Base-by-base conservation (phyloP, 1,140 invertebrate genomes). In the Drosophila kurseongensis region DNA sequence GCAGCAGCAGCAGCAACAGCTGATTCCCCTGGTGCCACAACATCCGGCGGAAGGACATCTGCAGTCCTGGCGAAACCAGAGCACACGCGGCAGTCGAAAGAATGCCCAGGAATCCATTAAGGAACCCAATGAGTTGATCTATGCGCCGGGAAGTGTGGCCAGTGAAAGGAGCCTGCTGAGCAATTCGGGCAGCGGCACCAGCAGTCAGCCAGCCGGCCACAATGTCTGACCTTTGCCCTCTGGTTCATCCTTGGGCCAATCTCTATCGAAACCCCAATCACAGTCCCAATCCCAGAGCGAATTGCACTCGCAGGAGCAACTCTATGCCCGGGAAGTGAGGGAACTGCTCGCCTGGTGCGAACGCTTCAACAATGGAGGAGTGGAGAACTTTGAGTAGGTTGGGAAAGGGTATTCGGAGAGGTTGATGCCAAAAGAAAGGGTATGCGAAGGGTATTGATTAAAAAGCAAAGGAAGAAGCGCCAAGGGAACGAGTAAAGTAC, bases 91-190 rank as follows among this genome's bases (percentile, higher is more conserved):
- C 68, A 80, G 50, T 58, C 80, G 74, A 29, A 86, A 86, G 48
- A 60, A 48, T 2, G 68, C 50, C 41, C 80, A 75, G 35, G 74
- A 79, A 6, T 47, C 61, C 23, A 59, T 45, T 63, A 89, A 90
- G 65, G 88, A 88, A 56, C 75, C 79, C 41, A 79, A 35, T 27
- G 88, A 92, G 41, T 59, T 92, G 75, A 92, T 92, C 74, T 92
- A 92, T 61, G 91, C 91, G 5, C 91, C 91, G 4, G 83, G 90
- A 36, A 92, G 91, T 44, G 91, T 92, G 59, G 91, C 91, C 54
- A 92, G 91, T 38, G 90, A 91, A 72, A 68, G 90, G 44, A 91
- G 90, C 50, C 50, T 91, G 51, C 23, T 91, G 23, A 91, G 90
- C 76, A 91, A 91, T 36, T 80, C 90, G 23, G 90, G 90, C 35